Evolutionary conservation across 2,888 invertebrate genomes (phyloP), one percentile per base, ranked within the genome.

Genomic region (Nebria brevicollis): DNA sequence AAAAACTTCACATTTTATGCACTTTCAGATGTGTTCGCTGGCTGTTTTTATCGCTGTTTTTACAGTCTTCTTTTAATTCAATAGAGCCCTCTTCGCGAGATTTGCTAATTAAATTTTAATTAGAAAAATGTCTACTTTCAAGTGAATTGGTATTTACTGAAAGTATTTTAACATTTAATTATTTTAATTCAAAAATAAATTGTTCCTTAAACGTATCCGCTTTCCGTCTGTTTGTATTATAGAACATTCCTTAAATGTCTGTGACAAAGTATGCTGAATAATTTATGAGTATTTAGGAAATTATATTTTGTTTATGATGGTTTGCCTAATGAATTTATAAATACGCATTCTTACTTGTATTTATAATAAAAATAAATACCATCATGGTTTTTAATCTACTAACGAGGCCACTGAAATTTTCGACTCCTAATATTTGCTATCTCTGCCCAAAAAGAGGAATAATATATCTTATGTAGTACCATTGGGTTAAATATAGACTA

Each of bases 41-140:
- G 54, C 13, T 13, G 54, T 54, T 26, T 72, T 77, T 15, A 42
- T 70, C 34, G 26, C 68, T 15, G 34, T 72, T 54, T 64, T 41
- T n/a, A 41, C 41, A 7, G 34, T 26, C 72, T 73, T 72, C 72
- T 54, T 77, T 72, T 72, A 72, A 66, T 73, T 78, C 68, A 26
- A 78, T 73, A 15, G 10, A 72, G 15, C 65, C 1, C 66, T 66
- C 54, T 8, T 54, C 4, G n/a, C 42, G 77, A 64, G 34, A 70
- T 77, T 72, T 70, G 66, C 43, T 77, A 72, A 77, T 72, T 73
- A 72, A 72, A 77, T 66, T 70, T 70, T 77, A 68, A 75, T 64
- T 75, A 68, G 43, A n/a, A 68, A 75, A 75, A 75, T 15, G 15
- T 75, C 64, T 42, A 15, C 20, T 75, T 64, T 54, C 43, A 75